Evolutionary conservation across 2,113 vertebrate genomes (phyloP).

Genomic region (Dissostichus mawsoni): DNA sequence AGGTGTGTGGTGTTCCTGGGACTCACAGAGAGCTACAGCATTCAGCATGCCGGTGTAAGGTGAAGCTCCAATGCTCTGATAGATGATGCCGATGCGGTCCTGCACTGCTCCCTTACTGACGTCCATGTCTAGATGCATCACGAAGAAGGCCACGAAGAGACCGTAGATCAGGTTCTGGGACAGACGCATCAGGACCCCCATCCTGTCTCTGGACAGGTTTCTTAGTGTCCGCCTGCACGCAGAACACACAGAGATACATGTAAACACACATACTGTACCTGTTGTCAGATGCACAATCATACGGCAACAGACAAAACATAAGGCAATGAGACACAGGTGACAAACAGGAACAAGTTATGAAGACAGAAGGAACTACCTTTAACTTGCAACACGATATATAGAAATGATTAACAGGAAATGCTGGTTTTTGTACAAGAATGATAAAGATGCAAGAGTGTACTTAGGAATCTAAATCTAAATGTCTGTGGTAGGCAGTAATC

Average conservation of each 20-base stretch:
- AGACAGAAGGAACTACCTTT: too few species aligned
- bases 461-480: neutral
- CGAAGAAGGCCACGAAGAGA: slow-evolving; percentile 90
- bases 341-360: neutral
- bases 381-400: neutral
- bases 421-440: too few species aligned
- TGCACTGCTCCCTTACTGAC: slow-evolving; percentile 89
- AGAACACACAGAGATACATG: neutral
- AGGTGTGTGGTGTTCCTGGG: neutral
- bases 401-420: neutral
- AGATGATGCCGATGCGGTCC: slow-evolving; percentile 93
- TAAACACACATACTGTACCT: too few species aligned
- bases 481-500: neutral
- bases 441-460: too few species aligned
- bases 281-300: neutral
- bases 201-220: slow-evolving; percentile 91
- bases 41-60: slow-evolving; percentile 97
- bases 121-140: slow-evolving; percentile 86
- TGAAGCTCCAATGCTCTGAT: slow-evolving; percentile 89
- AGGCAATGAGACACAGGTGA: neutral
- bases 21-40: slow-evolving; percentile 94
- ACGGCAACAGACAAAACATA: neutral
- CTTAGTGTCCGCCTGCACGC: slow-evolving; percentile 86
- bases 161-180: slow-evolving; percentile 93
- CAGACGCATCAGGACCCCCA: slow-evolving; percentile 91